A percentile compares a stretch with the other conserved stretches of the same genome.
Evolutionary conservation across 2,888 invertebrate species (phyloP).

Genomic region (Agrenia bidenticulata): DNA sequence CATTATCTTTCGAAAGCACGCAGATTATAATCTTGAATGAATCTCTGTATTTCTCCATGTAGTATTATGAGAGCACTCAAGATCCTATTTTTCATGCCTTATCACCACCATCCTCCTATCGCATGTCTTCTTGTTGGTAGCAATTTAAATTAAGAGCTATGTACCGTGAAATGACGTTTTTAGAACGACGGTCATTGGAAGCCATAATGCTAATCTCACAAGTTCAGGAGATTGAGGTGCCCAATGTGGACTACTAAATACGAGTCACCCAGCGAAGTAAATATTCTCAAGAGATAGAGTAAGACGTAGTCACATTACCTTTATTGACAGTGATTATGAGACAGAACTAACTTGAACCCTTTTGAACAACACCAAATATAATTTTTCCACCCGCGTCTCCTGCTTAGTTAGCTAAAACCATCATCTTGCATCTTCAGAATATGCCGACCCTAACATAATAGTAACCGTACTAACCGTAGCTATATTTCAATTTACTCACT

Average conservation of each 20-base stretch:
- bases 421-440: too few relatives aligned
- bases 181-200: background rate
- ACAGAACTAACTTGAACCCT: too few relatives aligned
- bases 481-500: too few relatives aligned
- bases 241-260: background rate
- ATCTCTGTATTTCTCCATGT: background rate
- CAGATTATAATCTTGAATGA: background rate
- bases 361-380: too few relatives aligned
- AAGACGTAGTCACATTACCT: background rate
- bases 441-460: too few relatives aligned
- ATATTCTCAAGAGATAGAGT: background rate
- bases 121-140: background rate
- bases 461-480: too few relatives aligned
- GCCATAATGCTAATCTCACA: background rate
- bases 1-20: background rate
- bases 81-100: constrained; percentile 4
- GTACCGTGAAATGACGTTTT: constrained; percentile 17
- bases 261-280: background rate
- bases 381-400: too few relatives aligned
- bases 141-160: constrained; percentile 16
- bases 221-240: background rate
- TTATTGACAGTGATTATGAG: background rate
- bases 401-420: too few relatives aligned
- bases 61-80: background rate
- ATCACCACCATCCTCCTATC: background rate